Evolutionary conservation across 1,140 invertebrate species (phyloP).

Genomic region (Zaprionus nigranus): DNA sequence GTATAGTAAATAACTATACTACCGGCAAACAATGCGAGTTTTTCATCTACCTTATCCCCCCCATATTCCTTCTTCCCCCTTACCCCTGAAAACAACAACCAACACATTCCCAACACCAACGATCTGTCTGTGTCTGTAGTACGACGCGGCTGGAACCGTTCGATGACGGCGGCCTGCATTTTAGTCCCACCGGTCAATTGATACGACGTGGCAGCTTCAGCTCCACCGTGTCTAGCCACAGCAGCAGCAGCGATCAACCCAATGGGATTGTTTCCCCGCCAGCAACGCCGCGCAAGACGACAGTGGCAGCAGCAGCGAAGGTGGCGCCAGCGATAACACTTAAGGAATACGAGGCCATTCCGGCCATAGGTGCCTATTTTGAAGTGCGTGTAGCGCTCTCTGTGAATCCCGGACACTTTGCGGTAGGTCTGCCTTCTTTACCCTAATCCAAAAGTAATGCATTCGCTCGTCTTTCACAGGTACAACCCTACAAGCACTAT

Average conservation of each 20-base stretch:
- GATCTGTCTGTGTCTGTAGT: conserved; percentile 33
- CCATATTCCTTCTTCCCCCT: neutral
- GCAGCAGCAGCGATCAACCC: conserved; percentile 57
- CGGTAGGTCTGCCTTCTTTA: conserved; percentile 41
- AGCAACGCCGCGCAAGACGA: conserved; percentile 53
- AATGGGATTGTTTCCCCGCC: conserved; percentile 44
- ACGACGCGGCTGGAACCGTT: conserved; percentile 53
- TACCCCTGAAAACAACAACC: neutral
- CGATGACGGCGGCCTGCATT: conserved; percentile 58
- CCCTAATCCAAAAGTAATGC: neutral
- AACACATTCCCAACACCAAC: neutral
- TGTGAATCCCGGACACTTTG: conserved; percentile 76
- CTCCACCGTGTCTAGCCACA: conserved; percentile 66
- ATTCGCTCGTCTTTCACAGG: conserved; percentile 32
- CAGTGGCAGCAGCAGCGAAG: neutral
- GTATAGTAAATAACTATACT: conserved; percentile 34
- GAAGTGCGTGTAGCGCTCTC: conserved; percentile 75
- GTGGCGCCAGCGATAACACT: conserved; percentile 22
- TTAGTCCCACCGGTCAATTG: conserved; percentile 53
- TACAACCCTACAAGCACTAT: conserved; percentile 80
- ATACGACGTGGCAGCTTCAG: conserved; percentile 62
- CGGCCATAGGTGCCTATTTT: conserved; percentile 68
- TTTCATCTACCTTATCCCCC: conserved; percentile 40
- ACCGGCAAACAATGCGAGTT: conserved; percentile 28
- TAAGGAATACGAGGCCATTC: conserved; percentile 70